Evolutionary conservation across 2,113 vertebrate species (phyloP).

Genomic region (Calidris pugnax): DNA sequence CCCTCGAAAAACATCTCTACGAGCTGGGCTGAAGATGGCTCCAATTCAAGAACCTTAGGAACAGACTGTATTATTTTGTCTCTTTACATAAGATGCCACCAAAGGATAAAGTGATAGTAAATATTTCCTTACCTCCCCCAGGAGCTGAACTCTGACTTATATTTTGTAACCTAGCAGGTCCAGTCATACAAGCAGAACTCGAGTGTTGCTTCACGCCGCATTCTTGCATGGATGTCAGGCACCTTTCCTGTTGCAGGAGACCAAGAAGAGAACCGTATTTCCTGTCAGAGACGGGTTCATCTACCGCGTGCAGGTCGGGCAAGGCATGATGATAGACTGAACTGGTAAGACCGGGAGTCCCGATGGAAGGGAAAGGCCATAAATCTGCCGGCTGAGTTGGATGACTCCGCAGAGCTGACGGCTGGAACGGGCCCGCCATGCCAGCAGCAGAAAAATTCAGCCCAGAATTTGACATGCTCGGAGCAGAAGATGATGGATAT

Average conservation of each 20-base stretch:
- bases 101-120: not conserved
- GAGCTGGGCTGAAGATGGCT: not conserved
- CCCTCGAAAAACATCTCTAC: not conserved
- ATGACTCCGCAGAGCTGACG: slow-evolving; percentile 20
- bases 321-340: slow-evolving; percentile 36
- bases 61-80: not conserved
- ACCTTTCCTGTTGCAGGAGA: slow-evolving; percentile 82
- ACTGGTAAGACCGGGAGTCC: not conserved
- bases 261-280: slow-evolving; percentile 83
- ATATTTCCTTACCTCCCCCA: slow-evolving; percentile 68
- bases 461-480: slow-evolving; percentile 4
- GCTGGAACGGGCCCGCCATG: slow-evolving; percentile 40
- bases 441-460: not conserved
- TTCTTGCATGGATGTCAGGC: slow-evolving; percentile 69
- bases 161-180: slow-evolving; percentile 61
- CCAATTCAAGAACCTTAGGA: not conserved
- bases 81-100: not conserved
- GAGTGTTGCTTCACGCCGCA: slow-evolving; percentile 74
- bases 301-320: slow-evolving; percentile 18
- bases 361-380: slow-evolving; percentile 67
- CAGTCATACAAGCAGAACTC: slow-evolving; percentile 51
- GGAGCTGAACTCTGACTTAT: slow-evolving; percentile 69
- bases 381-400: slow-evolving; percentile 42
- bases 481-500: slow-evolving; percentile 29
- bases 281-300: slow-evolving; percentile 65